A percentile compares a stretch with the other conserved stretches of the same genome.
phyloP scores from a whole-genome alignment of 2,797 vertebrate genomes.

The Cetoscarus ocellatus region DNA sequence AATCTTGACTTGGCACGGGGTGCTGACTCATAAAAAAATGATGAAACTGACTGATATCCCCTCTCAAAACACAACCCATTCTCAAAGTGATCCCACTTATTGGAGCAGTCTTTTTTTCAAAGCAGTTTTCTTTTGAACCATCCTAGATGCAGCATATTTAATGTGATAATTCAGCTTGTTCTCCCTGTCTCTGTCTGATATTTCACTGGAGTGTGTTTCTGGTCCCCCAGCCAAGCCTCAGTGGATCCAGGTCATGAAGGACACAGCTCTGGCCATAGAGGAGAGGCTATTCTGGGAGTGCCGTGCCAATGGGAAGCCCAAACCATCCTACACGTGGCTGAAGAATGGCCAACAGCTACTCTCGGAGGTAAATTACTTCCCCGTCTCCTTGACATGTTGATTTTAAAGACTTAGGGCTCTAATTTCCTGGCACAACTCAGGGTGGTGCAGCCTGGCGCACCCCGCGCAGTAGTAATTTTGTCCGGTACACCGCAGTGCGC shows the following conservation, averaged over 20 bases:
- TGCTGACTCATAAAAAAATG: constrained; percentile 67
- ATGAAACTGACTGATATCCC: constrained; percentile 58
- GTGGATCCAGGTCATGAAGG: constrained; percentile 92
- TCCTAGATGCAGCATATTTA: constrained; percentile 48
- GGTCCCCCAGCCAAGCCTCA: constrained; percentile 91
- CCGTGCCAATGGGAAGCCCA: constrained; percentile 92
- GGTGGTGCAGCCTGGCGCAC: no score
- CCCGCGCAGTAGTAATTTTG: no score
- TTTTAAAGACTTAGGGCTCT: constrained; percentile 70
- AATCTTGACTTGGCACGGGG: constrained; percentile 64
- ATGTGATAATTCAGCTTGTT: constrained; percentile 40
- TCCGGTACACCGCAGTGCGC: no score
- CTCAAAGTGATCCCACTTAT: constrained; percentile 28
- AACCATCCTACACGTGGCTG: constrained; percentile 94
- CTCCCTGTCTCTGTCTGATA: constrained; percentile 34
- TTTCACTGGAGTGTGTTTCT: constrained; percentile 62
- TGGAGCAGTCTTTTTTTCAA: constrained; percentile 42
- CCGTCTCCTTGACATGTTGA: constrained; percentile 47
- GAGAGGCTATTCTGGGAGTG: constrained; percentile 93
- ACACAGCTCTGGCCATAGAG: constrained; percentile 89
- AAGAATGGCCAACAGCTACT: constrained; percentile 91
- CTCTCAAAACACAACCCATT: constrained; percentile 44
- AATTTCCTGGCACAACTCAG: no score
- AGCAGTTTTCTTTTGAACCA: constrained; percentile 48
- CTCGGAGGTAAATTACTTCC: constrained; percentile 85